phyloP scores from a whole-genome alignment of 1,140 invertebrate genomes.

The Lepidurus packardi region DNA sequence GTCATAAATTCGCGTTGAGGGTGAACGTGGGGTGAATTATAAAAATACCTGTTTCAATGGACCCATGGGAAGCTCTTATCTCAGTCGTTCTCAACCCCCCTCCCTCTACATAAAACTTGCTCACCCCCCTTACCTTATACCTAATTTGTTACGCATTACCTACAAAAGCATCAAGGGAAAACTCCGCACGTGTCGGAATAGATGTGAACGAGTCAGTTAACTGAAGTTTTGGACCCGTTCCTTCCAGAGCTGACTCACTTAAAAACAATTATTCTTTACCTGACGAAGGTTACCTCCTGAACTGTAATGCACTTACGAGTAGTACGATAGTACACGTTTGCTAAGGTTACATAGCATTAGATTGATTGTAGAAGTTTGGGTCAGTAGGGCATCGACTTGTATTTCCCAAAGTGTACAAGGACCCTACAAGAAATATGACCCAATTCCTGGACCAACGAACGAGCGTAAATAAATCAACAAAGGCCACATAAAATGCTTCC shows the following conservation, averaged over 20 bases:
- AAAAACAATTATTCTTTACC: not conserved
- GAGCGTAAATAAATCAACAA: not conserved
- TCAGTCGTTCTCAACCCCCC: not conserved
- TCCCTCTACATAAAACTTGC: not conserved
- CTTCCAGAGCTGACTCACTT: not conserved
- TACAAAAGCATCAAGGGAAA: not conserved
- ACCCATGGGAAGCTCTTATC: slow-evolving; percentile 17
- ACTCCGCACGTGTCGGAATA: not conserved
- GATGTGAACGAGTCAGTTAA: not conserved
- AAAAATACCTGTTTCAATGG: not conserved
- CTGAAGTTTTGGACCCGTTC: not conserved
- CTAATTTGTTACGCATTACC: slow-evolving; percentile 1
- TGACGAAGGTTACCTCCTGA: not conserved
- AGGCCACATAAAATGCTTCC: no score
- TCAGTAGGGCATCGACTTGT: slow-evolving; percentile 7
- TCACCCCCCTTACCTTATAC: not conserved
- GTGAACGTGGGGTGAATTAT: not conserved
- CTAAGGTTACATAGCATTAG: not conserved
- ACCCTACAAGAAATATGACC: not conserved
- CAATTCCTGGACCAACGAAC: not conserved
- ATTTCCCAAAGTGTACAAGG: not conserved
- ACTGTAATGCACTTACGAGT: no score
- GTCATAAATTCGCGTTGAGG: not conserved
- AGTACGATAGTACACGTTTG: no score
- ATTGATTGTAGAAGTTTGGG: not conserved